Conservation (phyloP, 2,888 invertebrate genomes). For the Lasioglossum lativentre region DNA sequence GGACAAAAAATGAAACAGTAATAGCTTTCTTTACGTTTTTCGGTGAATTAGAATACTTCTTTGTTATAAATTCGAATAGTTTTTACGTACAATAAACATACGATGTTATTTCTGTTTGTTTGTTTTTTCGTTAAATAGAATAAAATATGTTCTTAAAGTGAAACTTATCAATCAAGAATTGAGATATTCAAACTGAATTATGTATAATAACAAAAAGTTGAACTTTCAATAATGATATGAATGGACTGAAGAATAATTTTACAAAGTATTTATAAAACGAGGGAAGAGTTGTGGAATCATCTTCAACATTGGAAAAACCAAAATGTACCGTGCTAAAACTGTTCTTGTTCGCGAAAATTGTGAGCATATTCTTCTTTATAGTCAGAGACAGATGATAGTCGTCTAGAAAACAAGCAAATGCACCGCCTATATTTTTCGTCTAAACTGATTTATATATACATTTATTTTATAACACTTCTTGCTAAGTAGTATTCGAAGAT, state of each 20-base stretch:
- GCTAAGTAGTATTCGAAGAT: slow-evolving; percentile 70
- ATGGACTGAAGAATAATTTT: slow-evolving; percentile 59
- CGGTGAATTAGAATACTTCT: slow-evolving; percentile 25
- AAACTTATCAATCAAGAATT: slow-evolving; percentile 45
- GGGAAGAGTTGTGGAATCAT: slow-evolving; percentile 50
- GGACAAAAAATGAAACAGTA: slow-evolving; percentile 1
- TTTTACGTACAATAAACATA: slow-evolving; percentile 1
- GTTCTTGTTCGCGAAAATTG: slow-evolving; percentile 27
- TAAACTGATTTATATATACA: slow-evolving; percentile 76
- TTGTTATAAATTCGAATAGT: slow-evolving; percentile 5
- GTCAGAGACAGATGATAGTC: slow-evolving; percentile 49
- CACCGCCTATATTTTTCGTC: slow-evolving; percentile 78
- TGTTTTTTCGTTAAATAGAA: slow-evolving; percentile 22
- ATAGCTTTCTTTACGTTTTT: slow-evolving; percentile 18
- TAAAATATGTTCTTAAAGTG: slow-evolving; percentile 47
- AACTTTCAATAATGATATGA: slow-evolving; percentile 47
- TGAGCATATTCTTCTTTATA: slow-evolving; percentile 46
- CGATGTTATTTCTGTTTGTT: slow-evolving; percentile 9
- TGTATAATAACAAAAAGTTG: slow-evolving; percentile 39
- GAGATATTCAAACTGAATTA: slow-evolving; percentile 43
- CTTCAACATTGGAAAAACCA: slow-evolving; percentile 36
- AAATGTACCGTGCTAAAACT: slow-evolving; percentile 31
- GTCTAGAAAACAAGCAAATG: slow-evolving; percentile 68
- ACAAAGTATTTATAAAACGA: slow-evolving; percentile 54
- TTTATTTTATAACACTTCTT: slow-evolving; percentile 79